Base-by-base conservation (phyloP, 2,797 vertebrate genomes). In the Pseudochaenichthys georgianus region DNA sequence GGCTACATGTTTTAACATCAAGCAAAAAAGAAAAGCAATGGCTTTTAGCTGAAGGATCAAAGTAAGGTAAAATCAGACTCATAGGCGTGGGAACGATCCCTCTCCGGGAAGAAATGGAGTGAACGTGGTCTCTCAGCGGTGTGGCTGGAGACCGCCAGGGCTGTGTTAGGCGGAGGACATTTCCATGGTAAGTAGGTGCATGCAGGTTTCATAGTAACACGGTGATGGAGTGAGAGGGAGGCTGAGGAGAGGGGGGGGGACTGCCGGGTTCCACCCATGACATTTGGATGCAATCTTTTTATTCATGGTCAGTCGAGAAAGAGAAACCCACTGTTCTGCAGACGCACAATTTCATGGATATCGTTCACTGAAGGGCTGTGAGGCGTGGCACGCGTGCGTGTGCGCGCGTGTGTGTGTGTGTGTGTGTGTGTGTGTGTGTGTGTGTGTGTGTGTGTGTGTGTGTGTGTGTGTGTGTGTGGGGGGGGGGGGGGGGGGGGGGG, bases 181-280 rank as follows among this genome's bases (percentile, higher is more conserved):
- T 77, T 86, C 76, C 77, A 78, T 80, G 77, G 76, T 78, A 61
- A 85, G 69, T 47, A 59, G 64, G 45, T 75, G 51, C 85, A 91
- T 87, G 85, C 88, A 88, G 63, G 78, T 70, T 81, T 88, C 58
- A 81, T 78, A 83, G 57, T 78, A 82, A 75, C 58, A 58, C 52
- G 79, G 75, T 69, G 72, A 83, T 66, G 73, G 83, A 78, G 76
- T 60, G 69, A 78, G 71, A 67, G 54, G 67, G 54, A 73, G 47
- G 70, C 58, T 43, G 62, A 82, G 67, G 68, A 59, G 71, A 74
- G n/a, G 12, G 1, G 52, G 48, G 8, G 5, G 57, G 80, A 66
- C 52, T 69, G 66, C 77, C 52, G 64, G 68, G 75, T 75, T 78
- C 73, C 21, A 19, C 65, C 77, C 47, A 41, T 73, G 66, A 87